Evolutionary conservation across 64 coral and sea anemone genomes (phyloP).

Genomic region (Anthopleura sola): DNA sequence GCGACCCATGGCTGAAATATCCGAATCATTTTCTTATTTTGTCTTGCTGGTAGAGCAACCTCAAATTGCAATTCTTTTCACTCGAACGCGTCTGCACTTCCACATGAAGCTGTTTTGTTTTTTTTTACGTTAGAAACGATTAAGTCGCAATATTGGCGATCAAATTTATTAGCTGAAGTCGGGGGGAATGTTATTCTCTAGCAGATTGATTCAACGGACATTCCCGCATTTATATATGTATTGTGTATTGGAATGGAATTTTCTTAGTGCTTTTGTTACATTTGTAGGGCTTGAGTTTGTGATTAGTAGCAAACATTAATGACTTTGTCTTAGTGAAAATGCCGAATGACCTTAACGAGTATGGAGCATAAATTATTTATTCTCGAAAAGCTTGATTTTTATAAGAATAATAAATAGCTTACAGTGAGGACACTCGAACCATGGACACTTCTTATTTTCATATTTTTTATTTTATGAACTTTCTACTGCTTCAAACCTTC

Average conservation of each 20-base stretch:
- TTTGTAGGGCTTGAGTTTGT: background rate
- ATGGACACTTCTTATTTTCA: too few relatives aligned
- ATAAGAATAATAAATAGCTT: conserved; percentile 18
- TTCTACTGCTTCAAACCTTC: too few relatives aligned
- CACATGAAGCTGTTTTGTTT: background rate
- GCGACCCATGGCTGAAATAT: background rate
- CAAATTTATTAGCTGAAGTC: background rate
- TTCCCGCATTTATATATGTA: background rate
- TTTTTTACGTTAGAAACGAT: too few relatives aligned
- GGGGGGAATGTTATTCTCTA: background rate
- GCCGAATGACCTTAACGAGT: conserved; percentile 12
- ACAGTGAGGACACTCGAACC: too few relatives aligned
- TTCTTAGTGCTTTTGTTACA: background rate
- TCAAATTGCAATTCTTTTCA: background rate
- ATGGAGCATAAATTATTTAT: conserved; percentile 22
- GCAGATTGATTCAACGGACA: background rate
- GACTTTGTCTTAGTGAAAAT: background rate
- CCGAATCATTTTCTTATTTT: background rate
- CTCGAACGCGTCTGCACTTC: background rate
- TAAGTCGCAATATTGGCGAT: background rate
- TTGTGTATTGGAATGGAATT: background rate
- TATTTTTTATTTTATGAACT: too few relatives aligned
- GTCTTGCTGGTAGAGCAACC: background rate
- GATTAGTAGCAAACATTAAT: background rate
- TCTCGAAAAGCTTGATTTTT: conserved; percentile 15